These are phyloP conservation scores for Lontra canadensis DNA, from an alignment of 2,113 vertebrate genomes.

Conservation along the genomic window DNA sequence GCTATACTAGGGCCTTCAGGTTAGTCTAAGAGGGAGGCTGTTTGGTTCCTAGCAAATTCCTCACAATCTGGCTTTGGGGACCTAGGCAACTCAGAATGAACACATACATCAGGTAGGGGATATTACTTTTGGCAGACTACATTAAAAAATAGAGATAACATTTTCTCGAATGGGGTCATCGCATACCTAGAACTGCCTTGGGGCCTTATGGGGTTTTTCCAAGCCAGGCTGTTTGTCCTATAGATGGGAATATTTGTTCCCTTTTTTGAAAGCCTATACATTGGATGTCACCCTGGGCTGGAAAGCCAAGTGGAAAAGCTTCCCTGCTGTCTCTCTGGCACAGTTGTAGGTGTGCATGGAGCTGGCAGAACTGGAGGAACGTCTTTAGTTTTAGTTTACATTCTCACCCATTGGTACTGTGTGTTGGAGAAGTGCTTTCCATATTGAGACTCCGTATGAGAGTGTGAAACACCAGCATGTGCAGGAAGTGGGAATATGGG, in stretches of 20 bases:
- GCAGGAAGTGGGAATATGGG: conserved; percentile 25
- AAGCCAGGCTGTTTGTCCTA: neutral
- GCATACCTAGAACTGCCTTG: neutral
- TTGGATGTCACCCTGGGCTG: neutral
- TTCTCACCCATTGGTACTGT: conserved; percentile 33
- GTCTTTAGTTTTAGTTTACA: conserved; percentile 7
- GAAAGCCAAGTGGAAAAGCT: neutral
- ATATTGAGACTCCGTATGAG: conserved; percentile 50
- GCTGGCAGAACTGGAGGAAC: neutral
- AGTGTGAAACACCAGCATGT: conserved; percentile 47
- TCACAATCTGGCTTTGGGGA: neutral
- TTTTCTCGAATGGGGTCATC: neutral
- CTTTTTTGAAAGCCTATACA: neutral
- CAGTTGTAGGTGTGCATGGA: neutral
- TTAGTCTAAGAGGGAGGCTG: neutral
- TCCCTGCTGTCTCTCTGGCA: neutral
- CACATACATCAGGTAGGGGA: neutral
- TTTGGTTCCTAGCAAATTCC: neutral
- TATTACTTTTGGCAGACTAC: neutral
- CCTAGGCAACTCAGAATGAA: neutral
- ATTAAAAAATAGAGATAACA: neutral
- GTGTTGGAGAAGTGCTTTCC: conserved; percentile 39
- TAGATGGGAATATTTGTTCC: neutral
- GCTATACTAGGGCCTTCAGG: neutral
- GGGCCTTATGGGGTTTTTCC: neutral